Base-by-base conservation (phyloP, 2,797 vertebrate species). In the Champsocephalus gunnari region DNA sequence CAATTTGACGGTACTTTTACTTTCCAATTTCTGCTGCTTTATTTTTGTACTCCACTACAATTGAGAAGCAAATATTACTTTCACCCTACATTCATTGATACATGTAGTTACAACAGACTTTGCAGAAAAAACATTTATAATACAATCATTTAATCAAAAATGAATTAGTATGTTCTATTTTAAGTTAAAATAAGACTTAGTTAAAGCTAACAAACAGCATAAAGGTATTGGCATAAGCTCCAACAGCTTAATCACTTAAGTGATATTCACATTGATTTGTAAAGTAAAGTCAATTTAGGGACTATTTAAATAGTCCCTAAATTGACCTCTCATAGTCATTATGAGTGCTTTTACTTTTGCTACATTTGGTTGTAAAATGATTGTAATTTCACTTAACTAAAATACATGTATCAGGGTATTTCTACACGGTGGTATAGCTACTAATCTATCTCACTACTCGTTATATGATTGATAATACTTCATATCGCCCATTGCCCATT, bases 401-500 rank as follows among this genome's bases (percentile, higher is more conserved):
- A 50, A 5, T 45, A 47, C 51, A 47, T 45, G 41, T 32, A 47
- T 34, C 34, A 43, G 24, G 38, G 54, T 58, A 38, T 48, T 16
- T 57, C n/a, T 59, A 5, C 13, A 24, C 14, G 34, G 12, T 64
- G 48, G 12, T 32, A 54, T 28, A 5, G 28, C 28, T 28, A 7
- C 24, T 51, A 32, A 60, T 17, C 54, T 9, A 48, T 64, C 44
- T 7, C 3, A 50, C 44, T 44, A 50, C 16, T 49, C 43, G 6
- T 13, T 55, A 17, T 28, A 54, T 32, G n/a, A 61, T 50, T 41
- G 14, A 45, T 24, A 59, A 55, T 48, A 3, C 9, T 38, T 68
- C 62, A 60, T 53, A 28, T 66, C 34, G 5, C 19, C 41, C 19
- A 43, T 7, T 53, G 19, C 78, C 56, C 50, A 24, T 54, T 61